Evolutionary conservation across 2,888 invertebrate genomes (phyloP).

Genomic region (Ormyrus nitidulus): DNA sequence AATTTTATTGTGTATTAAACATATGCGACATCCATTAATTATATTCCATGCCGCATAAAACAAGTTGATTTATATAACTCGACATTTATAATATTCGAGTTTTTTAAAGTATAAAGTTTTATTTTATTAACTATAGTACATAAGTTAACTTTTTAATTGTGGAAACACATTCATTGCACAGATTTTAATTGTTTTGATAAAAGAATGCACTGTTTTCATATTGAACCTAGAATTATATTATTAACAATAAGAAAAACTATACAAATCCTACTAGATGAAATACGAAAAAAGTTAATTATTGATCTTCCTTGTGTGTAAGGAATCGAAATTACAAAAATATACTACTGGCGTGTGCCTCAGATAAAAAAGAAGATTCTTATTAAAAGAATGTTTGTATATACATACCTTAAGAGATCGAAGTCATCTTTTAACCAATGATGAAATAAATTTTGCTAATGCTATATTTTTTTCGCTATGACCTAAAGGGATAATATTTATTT

Average conservation of each 20-base stretch:
- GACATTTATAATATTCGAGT: background rate
- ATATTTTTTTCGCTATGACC: conserved; percentile 30
- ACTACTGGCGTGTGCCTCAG: conserved; percentile 33
- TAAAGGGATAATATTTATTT: conserved; percentile 22
- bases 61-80: background rate
- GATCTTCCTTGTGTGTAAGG: conserved; percentile 2
- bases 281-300: background rate
- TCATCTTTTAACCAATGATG: conserved; percentile 32
- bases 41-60: conserved; percentile 7
- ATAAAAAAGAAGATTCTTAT: conserved; percentile 1
- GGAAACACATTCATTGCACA: background rate
- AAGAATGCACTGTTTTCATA: background rate
- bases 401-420: conserved; percentile 16
- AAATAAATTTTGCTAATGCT: conserved; percentile 24
- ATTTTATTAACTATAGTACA: too few relatives aligned
- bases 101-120: background rate
- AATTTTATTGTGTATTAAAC: conserved; percentile 23
- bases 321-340: background rate
- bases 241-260: background rate
- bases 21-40: conserved; percentile 19
- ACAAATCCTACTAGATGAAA: background rate
- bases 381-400: conserved; percentile 30
- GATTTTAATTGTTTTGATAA: background rate
- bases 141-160: background rate
- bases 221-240: background rate